Base-by-base conservation (phyloP, 2,113 vertebrate species). In the Apaloderma vittatum region DNA sequence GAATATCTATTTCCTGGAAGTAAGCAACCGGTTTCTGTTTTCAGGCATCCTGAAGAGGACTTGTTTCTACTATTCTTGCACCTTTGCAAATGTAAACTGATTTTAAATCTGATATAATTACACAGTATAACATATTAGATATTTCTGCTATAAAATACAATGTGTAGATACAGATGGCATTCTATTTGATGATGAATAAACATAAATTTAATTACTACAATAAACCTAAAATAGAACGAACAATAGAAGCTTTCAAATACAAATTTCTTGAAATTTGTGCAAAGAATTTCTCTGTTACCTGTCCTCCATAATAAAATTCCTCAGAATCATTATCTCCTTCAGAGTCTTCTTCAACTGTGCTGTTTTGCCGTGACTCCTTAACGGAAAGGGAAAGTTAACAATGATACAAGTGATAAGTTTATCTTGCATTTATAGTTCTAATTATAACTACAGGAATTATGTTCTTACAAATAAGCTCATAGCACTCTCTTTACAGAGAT, bases 281-380 rank as follows among this genome's bases (percentile, higher is more conserved):
- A 23, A 83, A 81, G 48, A 55, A 8, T 14, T 52, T 3, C 9
- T 37, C 36, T 40, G 96, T 98, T 98, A 99, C 99, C 98, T 99
- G 99, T 88, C 99, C 99, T 91, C 98, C 99, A 87, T 99, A 99
- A 97, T 99, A 99, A 96, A 99, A 99, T 85, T 99, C 99, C 90
- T 99, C 99, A 17, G 99, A 99, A 93, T 99, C 99, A 95, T 99
- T 99, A 93, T 99, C 99, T 17, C 99, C 99, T 98, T 99, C 99
- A 49, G 99, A 99, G 95, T 99, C 99, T 87, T 99, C 99, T 93
- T 99, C 99, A 98, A 99, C 98, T 54, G 99, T 97, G 95, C 98
- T 99, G 86, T 97, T 98, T 48, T 98, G 98, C 52, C 96, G 71
- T 37, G 98, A 98, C 24, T 98, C 99, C 99, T 98, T 95, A 86